Base-by-base conservation (phyloP, 2,113 vertebrate genomes). In the Lanius ludovicianus region DNA sequence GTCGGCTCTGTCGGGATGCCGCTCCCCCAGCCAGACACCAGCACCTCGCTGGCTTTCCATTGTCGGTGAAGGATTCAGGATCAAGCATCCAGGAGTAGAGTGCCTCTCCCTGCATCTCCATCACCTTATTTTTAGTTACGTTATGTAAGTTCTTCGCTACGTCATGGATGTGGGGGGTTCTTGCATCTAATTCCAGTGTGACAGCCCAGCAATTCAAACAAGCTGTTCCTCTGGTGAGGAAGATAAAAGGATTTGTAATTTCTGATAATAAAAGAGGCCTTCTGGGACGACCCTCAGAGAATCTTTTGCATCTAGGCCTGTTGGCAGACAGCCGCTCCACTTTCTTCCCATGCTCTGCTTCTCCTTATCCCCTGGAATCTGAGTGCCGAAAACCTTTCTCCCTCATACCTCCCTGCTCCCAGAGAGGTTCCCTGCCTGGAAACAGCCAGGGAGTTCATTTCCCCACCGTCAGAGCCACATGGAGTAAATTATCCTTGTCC, bases 61-160 rank as follows among this genome's bases (percentile, higher is more conserved):
- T 8, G 47, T 10, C 6, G 0, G 63, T 0, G 4, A 55, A 62
- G 67, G 79, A 44, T 64, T 35, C 69, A 28, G 52, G 52, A 41
- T 17, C 3, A 4, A 71, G 85, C 13, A 41, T 28, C 76, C 59
- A 23, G 78, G 92, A 94, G 67, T 44, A 82, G 17, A 84, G 74
- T 56, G 87, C 87, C 84, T 87, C 83, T 31, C 39, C 2, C 68
- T 39, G 71, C 88, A 52, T 92, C 97, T 94, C 93, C 89, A 81
- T 87, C 79, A 35, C 96, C 96, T 98, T 98, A 98, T 98, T 98
- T 98, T 98, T 98, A 98, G 98, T 96, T 60, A 21, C 6, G 79
- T 98, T 98, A 98, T 98, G 96, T 98, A 98, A 98, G 98, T 96
- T 95, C 97, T 93, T 94, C 90, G 37, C 96, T 70, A 92, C 97